Evolutionary conservation across 1,140 invertebrate species (phyloP).

Genomic region (Papilio glaucus): DNA sequence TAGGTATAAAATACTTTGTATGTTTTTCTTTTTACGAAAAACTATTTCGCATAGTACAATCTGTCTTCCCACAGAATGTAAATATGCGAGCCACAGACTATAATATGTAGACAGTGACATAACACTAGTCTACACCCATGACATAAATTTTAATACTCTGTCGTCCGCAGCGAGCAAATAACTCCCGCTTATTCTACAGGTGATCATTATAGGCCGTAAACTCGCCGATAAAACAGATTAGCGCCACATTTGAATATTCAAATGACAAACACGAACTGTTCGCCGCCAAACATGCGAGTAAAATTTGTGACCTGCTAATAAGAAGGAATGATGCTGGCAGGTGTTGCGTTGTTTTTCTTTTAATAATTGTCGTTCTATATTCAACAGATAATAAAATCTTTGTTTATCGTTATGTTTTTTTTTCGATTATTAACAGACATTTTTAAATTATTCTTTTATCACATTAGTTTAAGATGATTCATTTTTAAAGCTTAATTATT

Average conservation of each 20-base stretch:
- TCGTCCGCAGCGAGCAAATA: conserved; percentile 12
- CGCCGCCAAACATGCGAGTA: conserved; percentile 25
- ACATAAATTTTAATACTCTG: conserved; percentile 35
- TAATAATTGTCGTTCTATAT: not conserved
- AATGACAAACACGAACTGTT: conserved; percentile 44
- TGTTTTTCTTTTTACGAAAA: too few relatives aligned
- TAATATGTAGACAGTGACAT: not conserved
- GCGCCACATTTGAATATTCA: conserved; percentile 72
- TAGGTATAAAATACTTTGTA: too few relatives aligned
- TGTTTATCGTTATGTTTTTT: not conserved
- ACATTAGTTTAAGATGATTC: too few relatives aligned
- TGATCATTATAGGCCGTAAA: conserved; percentile 77
- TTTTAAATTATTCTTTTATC: too few relatives aligned
- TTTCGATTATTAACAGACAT: not conserved
- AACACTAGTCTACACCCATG: conserved; percentile 7
- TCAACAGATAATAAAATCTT: not conserved
- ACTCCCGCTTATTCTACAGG: conserved; percentile 47
- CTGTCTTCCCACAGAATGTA: not conserved
- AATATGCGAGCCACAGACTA: not conserved
- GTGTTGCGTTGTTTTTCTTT: not conserved
- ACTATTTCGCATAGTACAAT: conserved; percentile 2
- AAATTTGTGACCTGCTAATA: conserved; percentile 35
- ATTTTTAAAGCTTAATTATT: too few relatives aligned
- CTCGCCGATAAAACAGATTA: conserved; percentile 78
- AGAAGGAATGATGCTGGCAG: conserved; percentile 31